phyloP scores from a whole-genome alignment of 2,113 vertebrate genomes.

The Petrocephalus microphthalmus region DNA sequence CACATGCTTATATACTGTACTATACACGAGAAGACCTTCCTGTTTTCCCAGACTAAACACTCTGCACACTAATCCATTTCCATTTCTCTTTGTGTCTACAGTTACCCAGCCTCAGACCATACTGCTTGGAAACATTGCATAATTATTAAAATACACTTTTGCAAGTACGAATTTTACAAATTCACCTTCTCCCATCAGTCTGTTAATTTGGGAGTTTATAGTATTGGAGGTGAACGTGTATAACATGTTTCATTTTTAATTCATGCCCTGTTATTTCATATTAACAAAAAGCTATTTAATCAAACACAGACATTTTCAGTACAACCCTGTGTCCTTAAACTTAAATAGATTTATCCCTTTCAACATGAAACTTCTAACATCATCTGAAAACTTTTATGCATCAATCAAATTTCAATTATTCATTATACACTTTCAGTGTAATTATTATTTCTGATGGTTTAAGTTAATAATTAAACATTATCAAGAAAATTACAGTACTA shows the following conservation, averaged over 20 bases:
- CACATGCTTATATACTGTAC: neutral
- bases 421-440: constrained; percentile 63
- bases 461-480: constrained; percentile 65
- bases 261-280: neutral
- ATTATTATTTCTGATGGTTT: constrained; percentile 64
- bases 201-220: neutral
- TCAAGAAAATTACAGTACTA: constrained; percentile 64
- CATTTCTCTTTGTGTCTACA: neutral
- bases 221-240: constrained; percentile 1
- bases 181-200: neutral
- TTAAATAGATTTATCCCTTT: constrained; percentile 38
- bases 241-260: constrained; percentile 13
- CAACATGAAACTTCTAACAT: constrained; percentile 17
- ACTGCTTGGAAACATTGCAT: neutral
- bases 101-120: neutral
- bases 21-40: neutral
- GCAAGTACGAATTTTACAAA: neutral
- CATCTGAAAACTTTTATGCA: constrained; percentile 48
- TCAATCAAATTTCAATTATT: constrained; percentile 65
- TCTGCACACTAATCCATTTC: neutral
- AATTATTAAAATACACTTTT: neutral
- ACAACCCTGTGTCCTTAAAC: constrained; percentile 43
- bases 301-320: constrained; percentile 9
- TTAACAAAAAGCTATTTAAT: constrained; percentile 25
- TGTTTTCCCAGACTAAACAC: neutral